phyloP scores from a whole-genome alignment of 2,797 vertebrate species.

The Salmo trutta region DNA sequence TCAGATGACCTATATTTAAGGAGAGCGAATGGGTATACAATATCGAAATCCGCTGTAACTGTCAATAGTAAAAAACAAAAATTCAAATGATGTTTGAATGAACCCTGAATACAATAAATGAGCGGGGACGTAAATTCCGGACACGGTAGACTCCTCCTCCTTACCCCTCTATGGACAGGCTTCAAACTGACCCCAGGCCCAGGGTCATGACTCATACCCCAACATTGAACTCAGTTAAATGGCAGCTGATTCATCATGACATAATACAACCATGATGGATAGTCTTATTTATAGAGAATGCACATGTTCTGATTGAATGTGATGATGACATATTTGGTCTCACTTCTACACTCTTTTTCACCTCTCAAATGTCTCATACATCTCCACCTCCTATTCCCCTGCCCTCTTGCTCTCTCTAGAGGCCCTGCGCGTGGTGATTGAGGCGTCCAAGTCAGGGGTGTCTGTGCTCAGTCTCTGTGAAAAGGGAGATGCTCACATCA shows the following conservation, averaged over 20 bases:
- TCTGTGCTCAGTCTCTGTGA: conserved; percentile 89
- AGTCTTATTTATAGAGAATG: neutral
- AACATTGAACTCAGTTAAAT: neutral
- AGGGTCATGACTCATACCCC: neutral
- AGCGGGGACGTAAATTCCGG: no score
- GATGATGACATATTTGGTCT: neutral
- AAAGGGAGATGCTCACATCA: conserved; percentile 89
- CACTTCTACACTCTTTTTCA: neutral
- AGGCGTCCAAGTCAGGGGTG: conserved; percentile 79
- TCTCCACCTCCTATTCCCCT: neutral
- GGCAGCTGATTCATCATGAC: neutral
- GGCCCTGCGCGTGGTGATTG: conserved; percentile 84
- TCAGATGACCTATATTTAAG: no score
- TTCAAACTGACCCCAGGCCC: neutral
- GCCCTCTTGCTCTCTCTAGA: conserved; percentile 62
- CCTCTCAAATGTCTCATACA: neutral
- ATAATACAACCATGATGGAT: neutral
- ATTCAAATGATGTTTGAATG: no score
- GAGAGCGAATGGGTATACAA: no score
- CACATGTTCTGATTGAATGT: neutral
- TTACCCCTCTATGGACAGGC: neutral
- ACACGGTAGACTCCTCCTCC: no score
- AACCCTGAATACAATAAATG: no score
- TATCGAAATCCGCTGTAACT: no score
- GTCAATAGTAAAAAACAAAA: no score